Conservation (phyloP, 2,797 vertebrate species). For the Spatula versicolor region DNA sequence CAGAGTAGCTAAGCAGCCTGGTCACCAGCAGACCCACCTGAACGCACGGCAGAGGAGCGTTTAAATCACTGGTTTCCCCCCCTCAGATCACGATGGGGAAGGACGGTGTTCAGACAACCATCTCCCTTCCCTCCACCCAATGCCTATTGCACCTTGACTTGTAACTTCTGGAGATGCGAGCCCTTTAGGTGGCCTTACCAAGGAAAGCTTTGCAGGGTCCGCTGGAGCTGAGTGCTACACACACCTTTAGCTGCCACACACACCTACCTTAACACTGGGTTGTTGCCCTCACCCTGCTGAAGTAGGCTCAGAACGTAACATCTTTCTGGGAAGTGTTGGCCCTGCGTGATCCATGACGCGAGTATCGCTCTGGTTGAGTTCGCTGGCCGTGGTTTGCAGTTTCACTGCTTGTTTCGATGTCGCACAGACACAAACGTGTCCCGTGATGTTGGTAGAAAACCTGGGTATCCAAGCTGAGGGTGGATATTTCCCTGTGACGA, state of each 20-base stretch:
- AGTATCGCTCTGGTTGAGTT: background rate
- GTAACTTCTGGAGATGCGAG: background rate
- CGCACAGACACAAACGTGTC: background rate
- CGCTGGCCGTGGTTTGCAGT: background rate
- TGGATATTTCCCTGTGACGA: background rate
- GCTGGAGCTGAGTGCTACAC: background rate
- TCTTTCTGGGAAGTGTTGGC: background rate
- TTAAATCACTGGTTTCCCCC: background rate
- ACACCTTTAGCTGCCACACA: background rate
- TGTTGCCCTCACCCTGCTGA: background rate
- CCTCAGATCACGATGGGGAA: background rate
- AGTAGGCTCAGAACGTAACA: background rate
- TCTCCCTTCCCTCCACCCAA: background rate
- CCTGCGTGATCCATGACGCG: background rate
- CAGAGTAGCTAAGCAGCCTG: conserved; percentile 12
- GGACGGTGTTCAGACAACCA: background rate
- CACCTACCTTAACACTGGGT: background rate
- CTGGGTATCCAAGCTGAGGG: background rate
- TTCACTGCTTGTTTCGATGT: background rate
- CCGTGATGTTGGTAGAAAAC: background rate
- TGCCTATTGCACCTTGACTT: background rate
- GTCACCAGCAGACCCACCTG: conserved; percentile 1
- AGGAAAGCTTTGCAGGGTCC: background rate
- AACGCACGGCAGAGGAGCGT: background rate
- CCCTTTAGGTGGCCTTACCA: background rate